Percentiles rank a stretch among this genome's conserved stretches.
phyloP scores from a whole-genome alignment of 2,888 invertebrate genomes.

The Balanococcus diminutus region DNA sequence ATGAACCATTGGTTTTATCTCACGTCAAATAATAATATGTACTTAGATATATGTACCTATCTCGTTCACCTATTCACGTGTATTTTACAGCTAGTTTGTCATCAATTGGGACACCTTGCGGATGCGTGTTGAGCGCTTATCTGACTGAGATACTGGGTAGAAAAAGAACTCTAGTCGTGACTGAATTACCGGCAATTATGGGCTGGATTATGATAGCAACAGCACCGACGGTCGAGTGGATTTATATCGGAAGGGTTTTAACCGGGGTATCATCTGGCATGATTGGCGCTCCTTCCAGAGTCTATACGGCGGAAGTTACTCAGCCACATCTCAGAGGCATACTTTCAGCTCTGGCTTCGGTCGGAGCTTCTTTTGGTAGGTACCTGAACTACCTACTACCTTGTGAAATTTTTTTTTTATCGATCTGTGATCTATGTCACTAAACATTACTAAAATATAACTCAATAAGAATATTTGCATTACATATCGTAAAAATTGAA shows the following conservation, averaged over 20 bases:
- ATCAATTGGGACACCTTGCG: conserved; percentile 72
- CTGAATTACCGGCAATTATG: conserved; percentile 71
- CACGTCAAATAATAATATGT: background rate
- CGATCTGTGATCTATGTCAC: too few relatives aligned
- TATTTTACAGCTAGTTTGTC: conserved; percentile 68
- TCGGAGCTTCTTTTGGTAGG: conserved; percentile 72
- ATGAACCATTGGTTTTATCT: background rate
- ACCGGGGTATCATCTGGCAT: conserved; percentile 75
- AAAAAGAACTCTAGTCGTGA: conserved; percentile 69
- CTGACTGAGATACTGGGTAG: conserved; percentile 74
- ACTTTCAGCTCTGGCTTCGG: conserved; percentile 73
- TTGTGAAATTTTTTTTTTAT: too few relatives aligned
- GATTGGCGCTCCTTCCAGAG: conserved; percentile 74
- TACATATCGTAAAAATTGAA: too few relatives aligned
- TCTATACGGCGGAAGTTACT: conserved; percentile 74
- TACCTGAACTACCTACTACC: background rate
- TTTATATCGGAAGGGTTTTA: conserved; percentile 69
- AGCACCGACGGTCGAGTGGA: conserved; percentile 68
- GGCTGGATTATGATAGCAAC: conserved; percentile 72
- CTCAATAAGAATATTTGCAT: too few relatives aligned
- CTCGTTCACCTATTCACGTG: background rate
- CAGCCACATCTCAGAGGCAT: conserved; percentile 77
- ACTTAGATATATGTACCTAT: background rate
- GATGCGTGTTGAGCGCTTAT: conserved; percentile 73
- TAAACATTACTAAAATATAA: too few relatives aligned